Evolutionary conservation across 2,797 vertebrate genomes (phyloP).

Genomic region (Bovichtus variegatus): DNA sequence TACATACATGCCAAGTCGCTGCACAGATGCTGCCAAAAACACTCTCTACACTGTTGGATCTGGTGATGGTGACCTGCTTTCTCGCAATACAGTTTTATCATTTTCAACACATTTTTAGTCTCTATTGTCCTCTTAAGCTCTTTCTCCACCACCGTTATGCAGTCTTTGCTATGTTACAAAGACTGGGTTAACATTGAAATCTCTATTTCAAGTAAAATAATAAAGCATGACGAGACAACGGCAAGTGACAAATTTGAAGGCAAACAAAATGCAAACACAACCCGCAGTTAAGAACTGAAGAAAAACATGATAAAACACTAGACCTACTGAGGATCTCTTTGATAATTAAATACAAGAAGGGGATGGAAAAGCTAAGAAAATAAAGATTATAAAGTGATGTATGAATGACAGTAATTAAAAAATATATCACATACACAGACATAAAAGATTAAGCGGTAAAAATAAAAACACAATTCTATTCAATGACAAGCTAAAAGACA

Average conservation of each 20-base stretch:
- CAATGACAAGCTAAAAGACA: constrained; percentile 63
- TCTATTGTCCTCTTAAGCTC: not conserved
- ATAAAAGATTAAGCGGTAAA: not conserved
- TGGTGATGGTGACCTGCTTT: constrained; percentile 7
- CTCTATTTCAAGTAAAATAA: constrained; percentile 2
- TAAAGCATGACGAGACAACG: constrained; percentile 5
- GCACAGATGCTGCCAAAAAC: constrained; percentile 17
- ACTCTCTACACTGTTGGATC: not conserved
- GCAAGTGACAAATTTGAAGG: not conserved
- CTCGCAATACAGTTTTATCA: not conserved
- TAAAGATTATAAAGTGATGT: not conserved
- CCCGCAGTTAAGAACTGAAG: not conserved
- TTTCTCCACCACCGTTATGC: not conserved
- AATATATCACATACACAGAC: constrained; percentile 27
- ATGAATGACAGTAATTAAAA: not conserved
- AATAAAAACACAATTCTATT: constrained; percentile 25
- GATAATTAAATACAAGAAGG: not conserved
- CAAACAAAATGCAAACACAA: constrained; percentile 14
- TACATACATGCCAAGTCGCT: constrained; percentile 2
- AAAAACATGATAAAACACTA: not conserved
- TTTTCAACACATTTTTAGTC: constrained; percentile 4
- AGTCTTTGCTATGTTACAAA: constrained; percentile 1
- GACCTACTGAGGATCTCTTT: not conserved
- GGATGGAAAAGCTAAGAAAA: not conserved
- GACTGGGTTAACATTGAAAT: not conserved